Base-by-base conservation (phyloP, 1,140 invertebrate genomes). In the Bombus difficillimus region DNA sequence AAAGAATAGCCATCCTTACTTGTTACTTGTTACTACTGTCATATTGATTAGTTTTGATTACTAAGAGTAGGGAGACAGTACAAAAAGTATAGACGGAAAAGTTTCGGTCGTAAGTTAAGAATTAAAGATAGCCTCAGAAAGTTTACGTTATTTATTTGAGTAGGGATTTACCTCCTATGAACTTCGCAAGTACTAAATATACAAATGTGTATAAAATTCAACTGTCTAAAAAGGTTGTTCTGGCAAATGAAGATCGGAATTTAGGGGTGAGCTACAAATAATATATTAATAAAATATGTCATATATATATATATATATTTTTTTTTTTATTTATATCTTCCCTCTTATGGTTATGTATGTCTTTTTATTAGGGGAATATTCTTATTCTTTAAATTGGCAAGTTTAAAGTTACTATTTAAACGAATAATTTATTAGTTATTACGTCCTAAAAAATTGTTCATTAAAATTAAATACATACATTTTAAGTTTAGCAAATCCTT, bases 11-110 rank as follows among this genome's bases (percentile, higher is more conserved):
- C 39, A 69, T 78, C 37, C 74, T 86, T n/a, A n/a, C n/a, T n/a
- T 75, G 12, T 47, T 57, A 66, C 41, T n/a, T 86, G 66, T 82
- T 76, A 85, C 37, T 53, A 59, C 59, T 89, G 78, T 77, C 41
- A 71, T 89, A 90, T 90, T 71, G 89, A 90, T 90, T 89, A 87
- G 68, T 79, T 74, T 41, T 85, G 86, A 87, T 88, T 89, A 77
- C 57, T 59, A 69, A 22, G 32, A 57, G 89, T 87, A 90, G 88
- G 89, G 88, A 80, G 79, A 74, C 66, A 73, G 39, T 6, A 69
- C 34, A 76, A 79, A 83, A 89, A 87, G 81, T 85, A 87, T 79
- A 32, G 66, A 66, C 59, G 47, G 43, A 82, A 87, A 87, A 85
- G 78, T 85, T 89, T 41, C 37, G 53, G 12, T 71, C 64, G 71